Evolutionary conservation across 2,888 invertebrate genomes (phyloP), one percentile per base, ranked within the genome.

Genomic region (Athrips mouffetella): DNA sequence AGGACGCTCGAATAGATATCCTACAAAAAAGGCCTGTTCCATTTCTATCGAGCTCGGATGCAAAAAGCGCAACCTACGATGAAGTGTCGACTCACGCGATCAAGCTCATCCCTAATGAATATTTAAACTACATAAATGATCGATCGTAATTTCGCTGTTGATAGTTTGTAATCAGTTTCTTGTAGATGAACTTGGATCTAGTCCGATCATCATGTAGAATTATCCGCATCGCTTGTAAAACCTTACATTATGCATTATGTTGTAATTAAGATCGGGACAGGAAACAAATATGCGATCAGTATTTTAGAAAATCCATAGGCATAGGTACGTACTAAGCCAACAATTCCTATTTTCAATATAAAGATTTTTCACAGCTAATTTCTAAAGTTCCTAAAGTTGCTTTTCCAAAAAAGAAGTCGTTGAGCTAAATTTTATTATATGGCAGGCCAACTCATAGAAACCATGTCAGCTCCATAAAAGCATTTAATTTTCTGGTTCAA

Each of bases 31-130:
- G 2, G 7, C 13, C 11, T 31, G 21, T 31, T 44, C 30, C 44
- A 44, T 44, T 44, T 62, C 58, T 52, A 58, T 60, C 53, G 54
- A 56, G 51, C 51, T 49, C 48, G 53, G 48, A 56, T n/a, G 66
- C 55, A 64, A 67, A 65, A 69, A 65, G 55, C 47, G 58, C 61
- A 58, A 60, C 65, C 64, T 63, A 57, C 54, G 60, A 64, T 67
- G 64, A 65, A 69, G 65, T 61, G 68, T 65, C 58, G 52, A 55
- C 57, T 8, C 73, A 73, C 67, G 72, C 73, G 53, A 71, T 55
- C 56, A 45, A 54, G 50, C 48, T 50, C 47, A 54, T 57, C 42
- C 40, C 44, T 54, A 52, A 67, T 68, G 62, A 67, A 69, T 70
- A 68, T 65, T 62, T 53, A 57, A 56, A 54, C 48, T 48, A 53